These are phyloP conservation scores for Nesometra sesokonis DNA, from an alignment of 35 echinoderm and acorn worm species.

Conservation along the genomic window DNA sequence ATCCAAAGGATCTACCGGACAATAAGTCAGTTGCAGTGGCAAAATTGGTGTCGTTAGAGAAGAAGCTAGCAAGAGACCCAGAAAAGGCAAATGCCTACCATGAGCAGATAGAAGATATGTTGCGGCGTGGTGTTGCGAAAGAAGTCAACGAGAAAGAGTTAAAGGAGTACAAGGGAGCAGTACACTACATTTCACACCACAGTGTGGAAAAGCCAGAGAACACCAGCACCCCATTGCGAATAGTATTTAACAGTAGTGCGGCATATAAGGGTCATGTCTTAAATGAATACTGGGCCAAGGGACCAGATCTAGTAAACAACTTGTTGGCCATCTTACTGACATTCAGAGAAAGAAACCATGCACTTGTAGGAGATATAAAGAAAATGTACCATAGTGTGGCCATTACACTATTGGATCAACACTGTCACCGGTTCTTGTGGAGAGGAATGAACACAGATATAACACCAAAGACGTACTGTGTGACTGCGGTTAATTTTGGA, in stretches of 20 bases:
- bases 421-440: no score
- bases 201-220: constrained; percentile 38
- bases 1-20: constrained; percentile 22
- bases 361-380: constrained; percentile 45
- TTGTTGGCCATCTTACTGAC: constrained; percentile 44
- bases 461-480: constrained; percentile 10
- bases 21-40: constrained; percentile 23
- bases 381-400: constrained; percentile 62
- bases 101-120: constrained; percentile 29
- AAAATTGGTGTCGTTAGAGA: constrained; percentile 16
- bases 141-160: background rate
- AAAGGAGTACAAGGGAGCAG: constrained; percentile 31
- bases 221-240: constrained; percentile 54
- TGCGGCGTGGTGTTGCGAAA: constrained; percentile 19
- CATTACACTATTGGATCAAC: no score
- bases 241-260: constrained; percentile 65
- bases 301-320: constrained; percentile 47
- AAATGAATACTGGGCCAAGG: constrained; percentile 61
- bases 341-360: constrained; percentile 44
- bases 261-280: constrained; percentile 42
- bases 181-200: constrained; percentile 55
- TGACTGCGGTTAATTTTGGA: constrained; percentile 30
- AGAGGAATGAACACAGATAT: background rate
- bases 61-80: background rate
- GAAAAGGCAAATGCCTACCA: constrained; percentile 11